Conservation (phyloP, 2,888 invertebrate genomes). For the Nomada goodeniana region DNA sequence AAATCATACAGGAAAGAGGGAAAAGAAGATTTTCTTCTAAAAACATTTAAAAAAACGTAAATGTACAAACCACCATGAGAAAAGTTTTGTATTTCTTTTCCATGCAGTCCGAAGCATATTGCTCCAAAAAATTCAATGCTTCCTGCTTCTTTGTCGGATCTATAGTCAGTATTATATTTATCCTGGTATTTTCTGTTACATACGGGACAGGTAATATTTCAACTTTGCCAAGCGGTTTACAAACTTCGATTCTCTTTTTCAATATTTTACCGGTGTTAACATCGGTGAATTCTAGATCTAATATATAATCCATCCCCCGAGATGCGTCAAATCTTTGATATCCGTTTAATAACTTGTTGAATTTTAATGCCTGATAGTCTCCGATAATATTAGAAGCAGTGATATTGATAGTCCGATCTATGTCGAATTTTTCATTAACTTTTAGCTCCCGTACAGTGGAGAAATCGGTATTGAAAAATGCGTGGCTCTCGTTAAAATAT, state of each 20-base stretch:
- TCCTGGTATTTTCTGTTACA: conserved; percentile 96
- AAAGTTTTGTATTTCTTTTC: conserved; percentile 92
- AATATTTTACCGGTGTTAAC: conserved; percentile 83
- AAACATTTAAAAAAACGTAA: conserved; percentile 14
- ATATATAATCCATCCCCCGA: conserved; percentile 93
- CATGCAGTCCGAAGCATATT: conserved; percentile 90
- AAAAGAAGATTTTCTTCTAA: background rate
- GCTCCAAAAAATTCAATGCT: conserved; percentile 89
- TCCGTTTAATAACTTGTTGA: conserved; percentile 88
- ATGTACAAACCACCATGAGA: conserved; percentile 87
- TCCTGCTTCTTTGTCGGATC: conserved; percentile 86
- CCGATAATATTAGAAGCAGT: conserved; percentile 85
- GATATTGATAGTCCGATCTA: conserved; percentile 86
- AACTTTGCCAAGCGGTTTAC: conserved; percentile 93
- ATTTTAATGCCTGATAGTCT: conserved; percentile 86
- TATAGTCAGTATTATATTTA: conserved; percentile 91
- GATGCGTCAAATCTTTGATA: conserved; percentile 93
- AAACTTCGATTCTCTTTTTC: conserved; percentile 90
- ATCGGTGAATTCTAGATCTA: conserved; percentile 89
- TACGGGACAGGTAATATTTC: conserved; percentile 97
- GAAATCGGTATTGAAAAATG: conserved; percentile 93
- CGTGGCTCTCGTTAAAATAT: conserved; percentile 93
- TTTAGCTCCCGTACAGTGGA: conserved; percentile 88
- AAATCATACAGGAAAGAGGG: background rate
- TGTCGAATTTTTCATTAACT: conserved; percentile 89